Evolutionary conservation across 2,113 vertebrate species (phyloP), one percentile per base, ranked within the genome.

Genomic region (Spizaetus ornatus): DNA sequence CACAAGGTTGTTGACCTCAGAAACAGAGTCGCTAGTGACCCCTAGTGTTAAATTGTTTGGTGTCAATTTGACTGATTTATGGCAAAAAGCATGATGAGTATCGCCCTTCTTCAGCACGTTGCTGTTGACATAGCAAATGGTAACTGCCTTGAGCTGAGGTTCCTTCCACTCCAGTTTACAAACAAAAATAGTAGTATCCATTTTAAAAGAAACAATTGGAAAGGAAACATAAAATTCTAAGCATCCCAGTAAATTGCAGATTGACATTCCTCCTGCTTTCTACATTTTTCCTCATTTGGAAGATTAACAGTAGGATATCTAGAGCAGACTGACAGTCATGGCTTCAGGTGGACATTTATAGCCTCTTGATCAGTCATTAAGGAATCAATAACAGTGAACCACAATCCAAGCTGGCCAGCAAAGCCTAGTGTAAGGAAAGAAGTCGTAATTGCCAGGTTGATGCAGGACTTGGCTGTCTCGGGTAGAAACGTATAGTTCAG

Each of bases 11-110:
- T 16, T 84, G 91, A 93, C 86, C 83, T 80, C 76, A 52, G 70
- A 90, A 86, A 72, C 40, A 96, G 73, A 82, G 88, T 89, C 11
- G 22, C 70, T 95, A 72, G 72, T 96, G 94, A 95, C 97, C 94
- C 77, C 96, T 97, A 95, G 95, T 78, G 97, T 96, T 90, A 72
- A 11, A 3, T 76, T 52, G 38, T 70, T 80, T 91, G 16, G 52
- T 7, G 62, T 76, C 55, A 32, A 43, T n/a, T 48, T 65, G 25
- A 87, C 29, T 16, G 48, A 80, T 55, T 42, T 10, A 47, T 11
- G 71, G 58, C 58, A 86, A 90, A 83, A 90, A 52, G 56, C 29
- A 31, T 0, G 10, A 34, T 2, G 4, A 74, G 48, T 4, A 56
- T 40, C 31, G 20, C 27, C 65, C 43, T 76, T 76, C 34, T 76